A percentile compares a stretch with the other conserved stretches of the same genome.
These are phyloP conservation scores for Otus scops DNA, from an alignment of 2,797 vertebrate genomes.

Conservation along the genomic window DNA sequence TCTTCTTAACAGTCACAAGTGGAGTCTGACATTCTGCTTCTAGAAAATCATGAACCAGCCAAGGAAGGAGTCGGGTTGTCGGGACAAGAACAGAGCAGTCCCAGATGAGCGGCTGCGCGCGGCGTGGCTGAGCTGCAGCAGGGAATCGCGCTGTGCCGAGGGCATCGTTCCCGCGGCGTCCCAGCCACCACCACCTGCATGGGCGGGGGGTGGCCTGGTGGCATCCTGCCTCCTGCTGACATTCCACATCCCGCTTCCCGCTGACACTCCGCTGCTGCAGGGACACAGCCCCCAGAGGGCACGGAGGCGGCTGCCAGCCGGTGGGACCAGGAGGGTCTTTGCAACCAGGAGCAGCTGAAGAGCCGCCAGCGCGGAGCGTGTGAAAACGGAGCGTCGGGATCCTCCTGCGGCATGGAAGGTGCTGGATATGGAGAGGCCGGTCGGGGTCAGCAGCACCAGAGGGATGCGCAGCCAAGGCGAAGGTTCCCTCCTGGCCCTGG, in stretches of 20 bases:
- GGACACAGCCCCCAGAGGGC: neutral
- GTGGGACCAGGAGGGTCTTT: neutral
- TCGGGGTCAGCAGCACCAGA: neutral
- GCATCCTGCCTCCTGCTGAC: neutral
- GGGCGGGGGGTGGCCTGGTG: neutral
- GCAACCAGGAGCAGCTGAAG: neutral
- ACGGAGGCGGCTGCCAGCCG: neutral
- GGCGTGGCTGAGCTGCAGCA: neutral
- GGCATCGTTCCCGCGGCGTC: neutral
- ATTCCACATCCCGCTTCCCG: neutral
- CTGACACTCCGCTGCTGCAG: neutral
- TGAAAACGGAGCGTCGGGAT: fast-evolving
- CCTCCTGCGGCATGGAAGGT: fast-evolving
- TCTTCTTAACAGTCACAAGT: neutral
- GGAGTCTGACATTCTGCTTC: neutral
- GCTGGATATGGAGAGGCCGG: neutral
- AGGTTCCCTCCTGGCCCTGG: neutral
- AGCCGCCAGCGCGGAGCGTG: fast-evolving
- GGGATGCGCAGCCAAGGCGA: neutral
- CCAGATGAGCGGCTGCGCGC: neutral
- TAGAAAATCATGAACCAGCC: neutral
- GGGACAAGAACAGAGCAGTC: neutral
- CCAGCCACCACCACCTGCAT: neutral
- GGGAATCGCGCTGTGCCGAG: neutral
- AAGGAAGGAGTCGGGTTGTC: neutral